Percentiles rank a stretch among this genome's conserved stretches.
Evolutionary conservation across 2,888 invertebrate genomes (phyloP).

Genomic region (Leptopilina syphax): DNA sequence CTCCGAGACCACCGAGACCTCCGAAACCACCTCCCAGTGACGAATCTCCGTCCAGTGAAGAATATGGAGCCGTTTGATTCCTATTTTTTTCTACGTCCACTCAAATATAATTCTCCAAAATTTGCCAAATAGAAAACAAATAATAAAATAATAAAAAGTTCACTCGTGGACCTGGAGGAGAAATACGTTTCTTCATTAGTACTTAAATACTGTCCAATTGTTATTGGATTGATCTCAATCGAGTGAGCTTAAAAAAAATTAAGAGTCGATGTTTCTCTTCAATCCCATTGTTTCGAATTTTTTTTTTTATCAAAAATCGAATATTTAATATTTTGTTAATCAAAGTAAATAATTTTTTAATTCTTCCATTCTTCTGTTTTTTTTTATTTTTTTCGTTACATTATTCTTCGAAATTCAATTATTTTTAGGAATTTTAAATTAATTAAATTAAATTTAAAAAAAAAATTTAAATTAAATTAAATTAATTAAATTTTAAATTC

Average conservation of each 20-base stretch:
- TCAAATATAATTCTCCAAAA: neutral
- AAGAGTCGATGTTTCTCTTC: neutral
- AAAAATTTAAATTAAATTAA: too few species aligned
- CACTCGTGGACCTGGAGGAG: constrained; percentile 5
- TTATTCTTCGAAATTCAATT: too few species aligned
- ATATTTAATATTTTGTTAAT: too few species aligned
- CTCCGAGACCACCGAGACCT: constrained; percentile 70
- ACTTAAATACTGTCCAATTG: constrained; percentile 31
- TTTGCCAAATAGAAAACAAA: constrained; percentile 25
- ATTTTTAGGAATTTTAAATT: too few species aligned
- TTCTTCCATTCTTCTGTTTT: too few species aligned
- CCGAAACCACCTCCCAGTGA: constrained; percentile 72
- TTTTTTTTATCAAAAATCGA: too few species aligned
- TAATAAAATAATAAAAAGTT: neutral
- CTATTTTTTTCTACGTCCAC: constrained; percentile 5
- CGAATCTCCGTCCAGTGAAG: constrained; percentile 75
- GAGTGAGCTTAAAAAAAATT: constrained; percentile 4
- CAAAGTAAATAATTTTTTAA: too few species aligned
- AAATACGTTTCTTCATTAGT: constrained; percentile 28
- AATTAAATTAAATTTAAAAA: too few species aligned
- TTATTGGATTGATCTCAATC: constrained; percentile 34
- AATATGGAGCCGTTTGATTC: constrained; percentile 73
- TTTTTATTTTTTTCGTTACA: too few species aligned
- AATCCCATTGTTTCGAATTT: neutral
- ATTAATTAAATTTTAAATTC: too few species aligned